These are phyloP conservation scores for Oscarella lobularis DNA, from an alignment of 37 sponge, comb jelly and placozoan species.

Conservation along the genomic window DNA sequence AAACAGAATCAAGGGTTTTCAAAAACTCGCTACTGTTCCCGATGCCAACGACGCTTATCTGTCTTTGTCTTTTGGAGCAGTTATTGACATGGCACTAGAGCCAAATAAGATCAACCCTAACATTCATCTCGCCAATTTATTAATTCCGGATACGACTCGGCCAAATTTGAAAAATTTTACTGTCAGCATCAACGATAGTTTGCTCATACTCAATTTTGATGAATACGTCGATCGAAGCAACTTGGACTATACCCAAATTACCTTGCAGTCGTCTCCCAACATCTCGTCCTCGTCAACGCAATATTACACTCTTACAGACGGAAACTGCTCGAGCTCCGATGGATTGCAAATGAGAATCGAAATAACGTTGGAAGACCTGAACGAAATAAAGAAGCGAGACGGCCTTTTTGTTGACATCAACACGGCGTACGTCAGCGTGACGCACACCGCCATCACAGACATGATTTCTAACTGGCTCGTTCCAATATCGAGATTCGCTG, in stretches of 20 bases:
- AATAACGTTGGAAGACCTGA: conserved; percentile 53
- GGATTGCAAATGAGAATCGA: conserved; percentile 43
- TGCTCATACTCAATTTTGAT: conserved; percentile 63
- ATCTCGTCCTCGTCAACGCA: conserved; percentile 13
- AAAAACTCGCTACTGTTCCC: conserved; percentile 31
- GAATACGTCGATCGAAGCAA: conserved; percentile 69
- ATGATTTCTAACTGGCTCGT: conserved; percentile 45
- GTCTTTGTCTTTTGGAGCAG: conserved; percentile 18
- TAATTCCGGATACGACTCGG: conserved; percentile 47
- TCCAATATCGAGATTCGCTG: conserved; percentile 2
- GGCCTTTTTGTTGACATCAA: conserved; percentile 25
- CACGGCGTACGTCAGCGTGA: conserved; percentile 48
- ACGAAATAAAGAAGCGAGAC: conserved; percentile 53
- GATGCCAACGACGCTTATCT: conserved; percentile 28
- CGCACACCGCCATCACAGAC: conserved; percentile 32
- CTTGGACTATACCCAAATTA: conserved; percentile 27
- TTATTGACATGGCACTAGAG: conserved; percentile 42
- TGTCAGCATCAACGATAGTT: conserved; percentile 49
- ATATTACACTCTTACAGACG: neutral
- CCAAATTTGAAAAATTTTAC: conserved; percentile 33
- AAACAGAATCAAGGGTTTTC: conserved; percentile 38
- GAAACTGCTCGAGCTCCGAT: neutral
- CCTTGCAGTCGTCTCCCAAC: conserved; percentile 47
- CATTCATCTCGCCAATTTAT: conserved; percentile 9
- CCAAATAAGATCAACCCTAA: conserved; percentile 28